These are phyloP conservation scores for Ceuthmochares aereus DNA, from an alignment of 2,113 vertebrate species.

Conservation along the genomic window DNA sequence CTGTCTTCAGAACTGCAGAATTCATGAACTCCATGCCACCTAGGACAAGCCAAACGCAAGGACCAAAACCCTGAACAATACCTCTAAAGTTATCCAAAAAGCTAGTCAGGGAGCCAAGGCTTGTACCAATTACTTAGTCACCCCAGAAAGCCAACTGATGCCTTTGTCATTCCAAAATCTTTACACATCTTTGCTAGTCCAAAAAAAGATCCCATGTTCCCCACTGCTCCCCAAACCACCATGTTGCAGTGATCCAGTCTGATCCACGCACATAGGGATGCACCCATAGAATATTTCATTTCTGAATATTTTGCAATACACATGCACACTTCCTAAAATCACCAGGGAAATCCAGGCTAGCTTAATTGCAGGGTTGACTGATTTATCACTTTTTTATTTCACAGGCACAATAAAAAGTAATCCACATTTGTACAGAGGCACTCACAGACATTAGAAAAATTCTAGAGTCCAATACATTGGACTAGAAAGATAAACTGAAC, in stretches of 20 bases:
- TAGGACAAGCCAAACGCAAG: neutral
- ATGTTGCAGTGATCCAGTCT: neutral
- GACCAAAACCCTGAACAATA: neutral
- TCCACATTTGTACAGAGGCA: neutral
- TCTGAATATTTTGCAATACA: neutral
- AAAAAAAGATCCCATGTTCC: neutral
- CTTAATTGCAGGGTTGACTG: neutral
- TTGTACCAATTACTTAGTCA: neutral
- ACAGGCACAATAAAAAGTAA: too few relatives aligned
- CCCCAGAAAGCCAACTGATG: neutral
- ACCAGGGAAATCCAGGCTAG: neutral
- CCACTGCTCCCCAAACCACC: neutral
- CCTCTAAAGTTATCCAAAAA: neutral
- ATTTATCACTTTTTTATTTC: neutral
- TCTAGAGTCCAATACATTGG: neutral
- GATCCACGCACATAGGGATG: neutral
- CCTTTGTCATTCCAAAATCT: neutral
- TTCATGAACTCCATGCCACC: neutral
- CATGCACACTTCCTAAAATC: neutral
- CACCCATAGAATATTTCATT: neutral
- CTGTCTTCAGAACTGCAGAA: neutral
- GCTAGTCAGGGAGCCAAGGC: neutral
- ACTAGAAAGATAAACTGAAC: neutral
- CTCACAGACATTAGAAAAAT: neutral
- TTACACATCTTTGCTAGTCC: neutral